Conservation (phyloP, 2,888 invertebrate species). For the Balanococcus diminutus region DNA sequence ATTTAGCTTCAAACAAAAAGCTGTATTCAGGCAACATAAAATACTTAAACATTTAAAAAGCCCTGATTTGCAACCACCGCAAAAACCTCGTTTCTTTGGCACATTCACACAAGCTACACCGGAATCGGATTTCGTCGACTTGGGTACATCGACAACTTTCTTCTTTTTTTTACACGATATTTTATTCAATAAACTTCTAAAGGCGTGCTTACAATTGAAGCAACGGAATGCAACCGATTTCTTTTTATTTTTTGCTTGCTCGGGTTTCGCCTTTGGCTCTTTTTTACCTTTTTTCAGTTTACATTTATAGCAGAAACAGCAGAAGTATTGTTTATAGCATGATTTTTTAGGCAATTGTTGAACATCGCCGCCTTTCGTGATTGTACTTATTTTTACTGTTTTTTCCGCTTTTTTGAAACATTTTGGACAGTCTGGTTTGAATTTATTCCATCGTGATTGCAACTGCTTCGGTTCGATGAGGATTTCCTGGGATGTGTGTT, state of each 20-base stretch:
- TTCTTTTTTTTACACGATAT: constrained; percentile 28
- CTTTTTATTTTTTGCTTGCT: not conserved
- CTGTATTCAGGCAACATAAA: constrained; percentile 41
- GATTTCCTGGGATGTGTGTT: constrained; percentile 6
- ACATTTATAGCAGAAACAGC: constrained; percentile 40
- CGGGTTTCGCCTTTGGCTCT: not conserved
- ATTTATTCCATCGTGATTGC: constrained; percentile 8
- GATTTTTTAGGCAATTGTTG: not conserved
- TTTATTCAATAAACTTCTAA: constrained; percentile 1
- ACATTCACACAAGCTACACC: constrained; percentile 9
- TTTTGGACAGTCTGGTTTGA: constrained; percentile 12
- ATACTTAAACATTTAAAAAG: constrained; percentile 36
- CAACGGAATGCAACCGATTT: constrained; percentile 17
- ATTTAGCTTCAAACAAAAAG: constrained; percentile 31
- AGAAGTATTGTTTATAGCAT: constrained; percentile 22
- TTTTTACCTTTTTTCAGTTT: constrained; percentile 17
- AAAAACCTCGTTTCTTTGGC: not conserved
- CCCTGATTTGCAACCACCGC: not conserved
- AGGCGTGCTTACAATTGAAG: constrained; percentile 22
- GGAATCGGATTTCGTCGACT: not conserved
- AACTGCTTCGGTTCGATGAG: not conserved
- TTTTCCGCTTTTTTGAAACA: not conserved
- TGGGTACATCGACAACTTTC: not conserved
- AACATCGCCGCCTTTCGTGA: not conserved
- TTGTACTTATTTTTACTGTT: constrained; percentile 31